Evolutionary conservation across 2,888 invertebrate genomes (phyloP), one percentile per base, ranked within the genome.

Genomic region (Druceiella hillmani): DNA sequence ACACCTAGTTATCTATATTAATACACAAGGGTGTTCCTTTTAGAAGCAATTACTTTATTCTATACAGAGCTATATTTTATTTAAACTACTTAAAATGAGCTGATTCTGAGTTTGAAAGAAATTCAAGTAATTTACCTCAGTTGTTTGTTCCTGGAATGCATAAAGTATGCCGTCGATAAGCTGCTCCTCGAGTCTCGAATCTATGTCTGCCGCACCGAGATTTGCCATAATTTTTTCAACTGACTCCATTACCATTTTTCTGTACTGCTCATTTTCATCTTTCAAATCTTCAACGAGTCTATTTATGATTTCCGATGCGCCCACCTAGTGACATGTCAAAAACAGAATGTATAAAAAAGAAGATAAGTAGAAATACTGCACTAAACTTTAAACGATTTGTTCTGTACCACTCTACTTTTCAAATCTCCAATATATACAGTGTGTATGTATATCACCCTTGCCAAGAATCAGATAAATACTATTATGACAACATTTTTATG

Each of bases 231-330:
- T 95, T 67, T 98, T 98, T 61, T 99, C 99, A 40, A 99, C 98
- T 1, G 97, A 98, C 64, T 99, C 99, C 95, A 99, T 99, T 2
- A 99, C 99, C 99, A 99, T 99, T 73, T 99, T 99, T 43, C 99
- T 79, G 64, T 99, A 99, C 59, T 97, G 95, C 63, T 99, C 99
- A 60, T 98, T 97, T 65, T 99, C 99, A 60, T 99, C 99, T 66
- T 99, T 99, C 39, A 99, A 70, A 66, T 99, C 99, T 55, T 99
- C 99, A 1, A 99, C 99, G 29, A 99, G 92, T 46, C 98, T 79
- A 62, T 93, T 94, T 43, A 99, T 93, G 46, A 99, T 99, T 75
- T 99, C 99, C 0, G 97, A 94, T 3, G 97, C 92, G n/a, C 99
- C 99, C 36, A 98, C 97, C 71, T 47, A 22, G 3, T 69, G 36